Evolutionary conservation across 2,888 invertebrate genomes (phyloP).

Genomic region (Cataglyphis cursor): DNA sequence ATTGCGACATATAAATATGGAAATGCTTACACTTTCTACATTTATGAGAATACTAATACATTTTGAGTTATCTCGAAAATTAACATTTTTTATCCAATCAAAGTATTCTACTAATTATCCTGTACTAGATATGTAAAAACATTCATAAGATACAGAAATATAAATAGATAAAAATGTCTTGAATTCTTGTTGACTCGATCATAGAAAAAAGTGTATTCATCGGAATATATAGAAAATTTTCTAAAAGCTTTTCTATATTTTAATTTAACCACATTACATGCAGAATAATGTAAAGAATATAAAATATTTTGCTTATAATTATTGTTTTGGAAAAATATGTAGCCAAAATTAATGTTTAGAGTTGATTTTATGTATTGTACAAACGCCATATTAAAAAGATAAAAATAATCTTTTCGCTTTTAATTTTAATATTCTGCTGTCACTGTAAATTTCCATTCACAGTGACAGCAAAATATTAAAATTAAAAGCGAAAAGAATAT

Average conservation of each 20-base stretch:
- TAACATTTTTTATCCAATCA: not conserved
- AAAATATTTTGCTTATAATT: not conserved
- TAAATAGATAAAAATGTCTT: not conserved
- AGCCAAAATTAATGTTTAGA: not conserved
- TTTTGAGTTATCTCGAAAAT: not conserved
- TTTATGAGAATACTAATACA: not conserved
- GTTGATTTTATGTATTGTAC: too few species aligned
- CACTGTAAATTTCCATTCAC: not conserved
- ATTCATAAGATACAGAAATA: constrained; percentile 12
- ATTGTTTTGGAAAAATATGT: not conserved
- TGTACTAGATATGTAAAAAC: not conserved
- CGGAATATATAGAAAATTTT: not conserved
- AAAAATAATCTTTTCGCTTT: not conserved
- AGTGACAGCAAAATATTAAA: too few species aligned
- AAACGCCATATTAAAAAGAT: not conserved
- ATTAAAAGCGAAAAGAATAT: too few species aligned
- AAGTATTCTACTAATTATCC: not conserved
- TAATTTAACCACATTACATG: not conserved
- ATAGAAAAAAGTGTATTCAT: not conserved
- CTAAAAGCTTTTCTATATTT: not conserved
- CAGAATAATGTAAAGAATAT: not conserved
- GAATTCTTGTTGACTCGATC: not conserved
- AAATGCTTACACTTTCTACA: not conserved
- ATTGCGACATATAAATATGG: not conserved
- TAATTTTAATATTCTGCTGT: not conserved